Conservation (phyloP, 2,888 invertebrate genomes). For the Agrochola circellaris region DNA sequence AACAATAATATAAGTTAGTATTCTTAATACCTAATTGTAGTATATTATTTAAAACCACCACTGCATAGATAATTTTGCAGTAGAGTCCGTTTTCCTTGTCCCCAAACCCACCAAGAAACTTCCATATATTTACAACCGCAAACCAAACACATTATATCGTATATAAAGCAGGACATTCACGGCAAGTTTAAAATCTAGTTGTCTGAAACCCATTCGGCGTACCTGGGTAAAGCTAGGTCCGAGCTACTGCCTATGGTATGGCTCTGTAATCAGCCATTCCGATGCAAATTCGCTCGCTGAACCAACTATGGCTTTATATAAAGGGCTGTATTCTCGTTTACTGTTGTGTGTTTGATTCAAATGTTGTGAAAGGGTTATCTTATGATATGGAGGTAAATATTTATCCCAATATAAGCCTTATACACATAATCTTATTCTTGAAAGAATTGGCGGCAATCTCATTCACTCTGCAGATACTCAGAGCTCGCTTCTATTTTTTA, state of each 20-base stretch:
- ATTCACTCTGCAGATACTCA: not conserved
- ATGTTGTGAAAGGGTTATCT: not conserved
- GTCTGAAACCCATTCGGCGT: constrained; percentile 67
- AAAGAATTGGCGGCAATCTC: not conserved
- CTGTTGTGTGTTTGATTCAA: constrained; percentile 62
- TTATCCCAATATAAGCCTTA: not conserved
- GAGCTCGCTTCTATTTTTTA: not conserved
- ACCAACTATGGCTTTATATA: constrained; percentile 89
- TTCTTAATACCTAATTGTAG: not conserved
- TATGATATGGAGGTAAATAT: not conserved
- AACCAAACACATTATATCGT: constrained; percentile 62
- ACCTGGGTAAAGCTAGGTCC: constrained; percentile 77
- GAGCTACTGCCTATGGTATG: constrained; percentile 82
- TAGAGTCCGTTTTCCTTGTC: constrained; percentile 3
- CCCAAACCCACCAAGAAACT: constrained; percentile 28
- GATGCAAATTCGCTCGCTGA: constrained; percentile 88
- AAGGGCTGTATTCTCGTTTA: constrained; percentile 71
- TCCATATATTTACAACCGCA: constrained; percentile 30
- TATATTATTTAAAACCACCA: not conserved
- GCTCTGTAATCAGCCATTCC: constrained; percentile 89
- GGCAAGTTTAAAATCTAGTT: constrained; percentile 74
- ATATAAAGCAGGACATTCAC: constrained; percentile 66
- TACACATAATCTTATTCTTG: not conserved
- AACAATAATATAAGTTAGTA: not conserved
- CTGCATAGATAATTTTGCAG: not conserved